Evolutionary conservation across 2,888 invertebrate species (phyloP).

Genomic region (Caenorhabditis japonica): DNA sequence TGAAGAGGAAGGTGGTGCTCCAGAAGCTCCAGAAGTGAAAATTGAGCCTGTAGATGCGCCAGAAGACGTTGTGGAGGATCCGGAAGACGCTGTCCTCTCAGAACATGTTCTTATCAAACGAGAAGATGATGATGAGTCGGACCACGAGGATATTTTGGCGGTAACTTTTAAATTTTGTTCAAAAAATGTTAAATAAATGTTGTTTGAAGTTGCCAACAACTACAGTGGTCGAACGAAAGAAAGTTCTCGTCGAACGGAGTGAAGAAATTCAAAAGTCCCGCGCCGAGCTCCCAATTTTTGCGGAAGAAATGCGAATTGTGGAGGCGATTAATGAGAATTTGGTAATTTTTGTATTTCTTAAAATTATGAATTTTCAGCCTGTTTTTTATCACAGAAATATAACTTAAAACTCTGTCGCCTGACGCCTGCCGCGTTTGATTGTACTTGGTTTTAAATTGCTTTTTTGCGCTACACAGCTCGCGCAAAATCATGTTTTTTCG

Average conservation of each 20-base stretch:
- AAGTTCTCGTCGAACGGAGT: conserved; percentile 43
- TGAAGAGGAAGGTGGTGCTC: conserved; percentile 49
- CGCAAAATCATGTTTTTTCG: too few species aligned
- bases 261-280: conserved; percentile 56
- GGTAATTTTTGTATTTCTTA: conserved; percentile 46
- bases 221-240: conserved; percentile 34
- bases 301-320: conserved; percentile 86
- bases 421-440: too few species aligned
- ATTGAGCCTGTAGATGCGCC: conserved; percentile 24
- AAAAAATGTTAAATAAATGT: not conserved
- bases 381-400: too few species aligned
- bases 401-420: too few species aligned
- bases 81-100: not conserved
- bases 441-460: too few species aligned
- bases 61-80: conserved; percentile 3
- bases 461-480: too few species aligned
- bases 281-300: conserved; percentile 85
- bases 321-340: conserved; percentile 93
- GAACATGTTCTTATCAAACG: conserved; percentile 13
- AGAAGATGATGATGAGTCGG: conserved; percentile 46
- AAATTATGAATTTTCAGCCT: too few species aligned
- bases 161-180: conserved; percentile 11
- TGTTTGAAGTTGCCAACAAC: conserved; percentile 45
- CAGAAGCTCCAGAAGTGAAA: conserved; percentile 36
- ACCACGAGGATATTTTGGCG: conserved; percentile 47